phyloP scores from a whole-genome alignment of 2,888 invertebrate genomes.

The Eudasyphora cyanicolor region DNA sequence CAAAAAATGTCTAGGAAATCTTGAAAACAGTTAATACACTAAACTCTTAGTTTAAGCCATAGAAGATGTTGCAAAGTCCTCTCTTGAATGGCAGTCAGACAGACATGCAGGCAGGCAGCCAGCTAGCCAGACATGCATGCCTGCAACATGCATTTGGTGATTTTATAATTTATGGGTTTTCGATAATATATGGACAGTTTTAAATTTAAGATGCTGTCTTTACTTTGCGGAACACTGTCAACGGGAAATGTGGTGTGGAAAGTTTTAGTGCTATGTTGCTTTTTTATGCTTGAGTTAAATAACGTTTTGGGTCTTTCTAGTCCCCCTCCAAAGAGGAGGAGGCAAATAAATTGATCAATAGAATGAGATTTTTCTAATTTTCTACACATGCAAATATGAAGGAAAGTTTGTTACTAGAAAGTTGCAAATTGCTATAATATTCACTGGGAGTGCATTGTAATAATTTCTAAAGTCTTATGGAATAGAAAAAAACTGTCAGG shows the following conservation, averaged over 20 bases:
- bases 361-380: background rate
- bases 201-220: slow-evolving; percentile 25
- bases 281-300: background rate
- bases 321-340: too few relatives aligned
- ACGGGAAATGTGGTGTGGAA: background rate
- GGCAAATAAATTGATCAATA: slow-evolving; percentile 6
- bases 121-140: background rate
- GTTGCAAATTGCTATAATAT: too few relatives aligned
- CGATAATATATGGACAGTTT: slow-evolving; percentile 31
- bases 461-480: too few relatives aligned
- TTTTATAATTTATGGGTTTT: slow-evolving; percentile 17
- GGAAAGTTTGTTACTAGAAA: too few relatives aligned
- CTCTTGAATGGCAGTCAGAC: too few relatives aligned
- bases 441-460: too few relatives aligned
- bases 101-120: background rate
- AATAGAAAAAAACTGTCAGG: too few relatives aligned
- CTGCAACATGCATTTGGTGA: background rate
- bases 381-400: too few relatives aligned
- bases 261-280: slow-evolving; percentile 2
- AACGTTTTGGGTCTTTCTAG: too few relatives aligned
- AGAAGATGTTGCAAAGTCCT: too few relatives aligned
- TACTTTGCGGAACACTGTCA: background rate
- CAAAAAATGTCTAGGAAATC: background rate
- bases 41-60: background rate
- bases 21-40: background rate